Evolutionary conservation across 2,888 invertebrate species (phyloP).

Genomic region (Anoncus sp.): DNA sequence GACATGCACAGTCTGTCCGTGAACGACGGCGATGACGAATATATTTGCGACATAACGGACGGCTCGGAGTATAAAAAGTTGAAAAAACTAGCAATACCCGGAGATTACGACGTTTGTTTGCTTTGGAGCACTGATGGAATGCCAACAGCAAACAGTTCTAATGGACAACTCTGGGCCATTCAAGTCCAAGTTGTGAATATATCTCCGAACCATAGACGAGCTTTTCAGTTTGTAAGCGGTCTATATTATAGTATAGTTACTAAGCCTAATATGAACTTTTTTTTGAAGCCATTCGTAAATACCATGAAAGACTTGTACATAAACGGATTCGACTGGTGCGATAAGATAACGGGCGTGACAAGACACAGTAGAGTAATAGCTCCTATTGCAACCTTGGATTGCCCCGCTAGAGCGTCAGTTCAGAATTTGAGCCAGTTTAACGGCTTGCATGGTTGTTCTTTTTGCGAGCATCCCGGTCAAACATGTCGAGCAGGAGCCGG

Average conservation of each 20-base stretch:
- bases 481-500: constrained; percentile 33
- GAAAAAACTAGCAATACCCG: constrained; percentile 9
- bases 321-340: constrained; percentile 41
- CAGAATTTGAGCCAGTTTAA: constrained; percentile 54
- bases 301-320: constrained; percentile 23
- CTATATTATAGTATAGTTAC: constrained; percentile 26
- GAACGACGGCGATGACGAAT: not conserved
- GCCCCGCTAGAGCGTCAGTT: constrained; percentile 43
- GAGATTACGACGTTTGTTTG: constrained; percentile 35
- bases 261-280: constrained; percentile 46
- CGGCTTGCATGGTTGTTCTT: constrained; percentile 52
- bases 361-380: constrained; percentile 30
- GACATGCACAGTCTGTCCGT: not conserved
- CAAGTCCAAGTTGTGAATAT: constrained; percentile 46
- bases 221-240: constrained; percentile 29
- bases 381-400: constrained; percentile 28
- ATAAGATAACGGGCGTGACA: not conserved
- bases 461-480: constrained; percentile 52
- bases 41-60: constrained; percentile 26
- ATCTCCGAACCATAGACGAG: constrained; percentile 14
- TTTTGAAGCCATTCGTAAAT: constrained; percentile 50
- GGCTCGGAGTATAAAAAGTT: constrained; percentile 22
- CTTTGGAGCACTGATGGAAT: constrained; percentile 41
- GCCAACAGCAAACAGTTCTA: constrained; percentile 20
- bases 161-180: constrained; percentile 42